Base-by-base conservation (phyloP, 2,113 vertebrate species). In the Nyctereutes procyonoides region DNA sequence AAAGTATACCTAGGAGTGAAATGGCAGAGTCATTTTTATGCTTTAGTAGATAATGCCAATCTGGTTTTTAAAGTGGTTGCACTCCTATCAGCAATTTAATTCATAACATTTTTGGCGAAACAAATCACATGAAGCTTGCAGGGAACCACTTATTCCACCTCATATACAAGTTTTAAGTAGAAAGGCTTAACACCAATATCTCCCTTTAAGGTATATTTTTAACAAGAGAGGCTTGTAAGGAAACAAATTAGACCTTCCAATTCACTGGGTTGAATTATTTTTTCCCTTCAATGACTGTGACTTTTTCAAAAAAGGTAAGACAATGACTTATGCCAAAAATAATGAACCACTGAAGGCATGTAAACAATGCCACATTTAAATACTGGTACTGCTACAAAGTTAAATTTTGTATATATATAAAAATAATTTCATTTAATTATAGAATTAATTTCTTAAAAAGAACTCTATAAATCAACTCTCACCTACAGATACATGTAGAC, bases 341-440 rank as follows among this genome's bases (percentile, higher is more conserved):
- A 35, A 88, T 96, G 5, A 96, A 85, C 43, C 73, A 93, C 4
- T 32, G 58, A 97, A 96, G 97, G 80, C 0, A 8, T 88, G 35
- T 88, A 65, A 90, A 63, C 73, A 98, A 95, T 94, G 35, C 56
- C 71, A 77, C 88, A 96, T 62, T 80, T 38, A 94, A 96, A 95
- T 43, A 67, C 6, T 87, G 90, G 8, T 22, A 90, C 30, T 55
- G 58, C 35, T 79, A 82, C 13, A 71, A 32, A 92, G n/a, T 97
- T 97, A 92, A 30, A 91, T 93, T 96, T 97, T 88, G 56, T 82
- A 98, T 85, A 96, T 76, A 69, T 15, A 83, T 77, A 74, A 89
- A 84, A 97, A 95, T 76, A 96, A 93, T 92, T 97, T 95, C 88
- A 97, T 88, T 90, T 96, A 98, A 20, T 83, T 53, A 15, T 76